Evolutionary conservation across 2,888 invertebrate species (phyloP), one percentile per base, ranked within the genome.

Genomic region (Tholera decimalis): DNA sequence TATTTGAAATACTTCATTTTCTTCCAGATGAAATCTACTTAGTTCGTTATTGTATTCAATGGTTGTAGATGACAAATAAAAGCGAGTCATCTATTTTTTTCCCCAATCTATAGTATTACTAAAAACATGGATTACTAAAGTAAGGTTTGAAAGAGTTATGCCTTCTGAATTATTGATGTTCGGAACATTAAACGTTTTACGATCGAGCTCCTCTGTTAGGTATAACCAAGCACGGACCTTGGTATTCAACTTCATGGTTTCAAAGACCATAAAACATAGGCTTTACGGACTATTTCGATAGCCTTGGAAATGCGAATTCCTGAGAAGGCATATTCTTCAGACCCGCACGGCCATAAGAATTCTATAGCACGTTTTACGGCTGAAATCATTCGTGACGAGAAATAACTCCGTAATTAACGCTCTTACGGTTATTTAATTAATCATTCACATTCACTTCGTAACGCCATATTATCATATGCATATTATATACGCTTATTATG

Each of bases 401-500:
- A 64, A 65, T 61, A 71, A 30, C 54, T 73, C 65, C 28, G 20
- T 76, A 65, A 80, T 79, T 63, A 73, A 66, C 51, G 46, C 39
- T 63, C 39, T 55, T 50, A 59, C 62, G 28, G 73, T 61, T 61
- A 64, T 80, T 73, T 79, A 77, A 82, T 82, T 74, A 83, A 72
- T 70, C 51, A 80, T 76, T 67, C 62, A 15, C 56, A 51, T 80
- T 75, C 57, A 49, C 67, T 60, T 69, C 73, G 62, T 80, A 74
- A 84, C 77, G 73, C 68, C 80, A 77, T 71, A 79, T 73, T 83
- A n/a, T n/a, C n/a, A n/a, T n/a, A 81, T 69, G 76, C 71, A 73
- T 79, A 76, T 84, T 79, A 79, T 74, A n/a, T 78, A 75, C 79
- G 71, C 79, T 82, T 83, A 77, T 83, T 85, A 83, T 83, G 80